Percentiles rank a stretch among this genome's conserved stretches.
phyloP scores from a whole-genome alignment of 2,888 invertebrate species.

The Meliscaeva auricollis region DNA sequence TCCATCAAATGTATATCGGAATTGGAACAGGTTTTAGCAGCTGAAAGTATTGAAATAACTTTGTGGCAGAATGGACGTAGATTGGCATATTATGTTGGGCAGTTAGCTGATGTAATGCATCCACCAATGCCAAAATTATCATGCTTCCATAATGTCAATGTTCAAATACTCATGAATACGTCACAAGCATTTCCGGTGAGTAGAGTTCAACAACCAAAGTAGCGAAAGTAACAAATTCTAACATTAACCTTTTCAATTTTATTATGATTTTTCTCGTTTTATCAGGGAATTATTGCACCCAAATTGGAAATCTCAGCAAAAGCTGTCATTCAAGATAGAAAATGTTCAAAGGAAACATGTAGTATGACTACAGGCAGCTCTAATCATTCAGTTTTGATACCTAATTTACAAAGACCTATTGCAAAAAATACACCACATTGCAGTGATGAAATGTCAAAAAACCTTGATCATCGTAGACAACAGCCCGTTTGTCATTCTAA shows the following conservation, averaged over 20 bases:
- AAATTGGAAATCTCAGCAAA: slow-evolving; percentile 81
- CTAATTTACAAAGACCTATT: slow-evolving; percentile 27
- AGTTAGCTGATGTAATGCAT: slow-evolving; percentile 81
- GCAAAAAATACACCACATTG: slow-evolving; percentile 10
- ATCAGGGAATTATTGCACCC: slow-evolving; percentile 82
- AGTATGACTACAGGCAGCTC: slow-evolving; percentile 53
- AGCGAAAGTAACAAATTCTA: too few species aligned
- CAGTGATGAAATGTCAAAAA: slow-evolving; percentile 51
- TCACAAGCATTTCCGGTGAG: slow-evolving; percentile 82
- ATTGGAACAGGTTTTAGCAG: slow-evolving; percentile 79
- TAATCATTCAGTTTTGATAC: slow-evolving; percentile 46
- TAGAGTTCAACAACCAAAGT: too few species aligned
- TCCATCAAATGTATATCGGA: slow-evolving; percentile 78
- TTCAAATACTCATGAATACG: slow-evolving; percentile 82
- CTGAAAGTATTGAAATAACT: slow-evolving; percentile 81
- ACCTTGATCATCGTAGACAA: slow-evolving; percentile 78
- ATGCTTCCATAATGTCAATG: slow-evolving; percentile 80
- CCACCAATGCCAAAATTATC: slow-evolving; percentile 78
- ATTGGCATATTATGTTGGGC: slow-evolving; percentile 81
- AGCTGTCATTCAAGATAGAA: slow-evolving; percentile 77
- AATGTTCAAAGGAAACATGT: slow-evolving; percentile 39
- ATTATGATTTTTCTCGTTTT: neutral
- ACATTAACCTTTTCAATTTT: neutral
- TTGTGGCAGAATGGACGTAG: slow-evolving; percentile 83
- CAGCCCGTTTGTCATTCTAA: slow-evolving; percentile 81